Conservation (phyloP, 37 sponge, comb jelly and placozoan species). For the Ephydatia muelleri region DNA sequence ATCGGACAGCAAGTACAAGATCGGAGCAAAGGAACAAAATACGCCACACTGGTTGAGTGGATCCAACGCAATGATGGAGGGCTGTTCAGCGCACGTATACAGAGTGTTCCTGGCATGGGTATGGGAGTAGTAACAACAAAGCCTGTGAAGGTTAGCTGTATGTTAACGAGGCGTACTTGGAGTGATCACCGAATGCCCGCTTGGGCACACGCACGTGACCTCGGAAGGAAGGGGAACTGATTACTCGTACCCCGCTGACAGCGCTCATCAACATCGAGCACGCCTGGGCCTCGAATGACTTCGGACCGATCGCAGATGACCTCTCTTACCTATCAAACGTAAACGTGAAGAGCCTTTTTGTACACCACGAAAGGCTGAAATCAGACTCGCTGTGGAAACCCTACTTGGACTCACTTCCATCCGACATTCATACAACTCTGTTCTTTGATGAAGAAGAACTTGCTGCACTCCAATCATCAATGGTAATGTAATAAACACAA, state of each 20-base stretch:
- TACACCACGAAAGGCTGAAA: conserved; percentile 15
- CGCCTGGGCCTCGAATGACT: conserved; percentile 8
- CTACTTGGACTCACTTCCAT: conserved; percentile 9
- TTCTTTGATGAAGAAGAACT: conserved; percentile 10
- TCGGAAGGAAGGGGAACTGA: background rate
- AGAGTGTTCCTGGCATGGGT: conserved; percentile 16
- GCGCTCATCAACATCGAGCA: conserved; percentile 32
- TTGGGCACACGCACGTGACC: too few relatives aligned
- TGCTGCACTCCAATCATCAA: conserved; percentile 3
- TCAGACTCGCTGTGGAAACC: conserved; percentile 15
- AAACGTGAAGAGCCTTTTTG: conserved; percentile 25
- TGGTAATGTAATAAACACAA: conserved; percentile 1
- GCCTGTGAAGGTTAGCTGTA: background rate
- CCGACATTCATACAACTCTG: conserved; percentile 3
- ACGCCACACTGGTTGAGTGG: background rate
- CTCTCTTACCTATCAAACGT: conserved; percentile 4
- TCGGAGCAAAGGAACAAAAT: background rate
- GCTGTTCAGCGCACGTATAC: background rate
- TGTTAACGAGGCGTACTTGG: background rate
- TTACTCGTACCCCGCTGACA: conserved; percentile 16
- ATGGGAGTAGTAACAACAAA: background rate
- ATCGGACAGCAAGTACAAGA: background rate
- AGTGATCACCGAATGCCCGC: background rate
- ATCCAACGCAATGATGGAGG: background rate
- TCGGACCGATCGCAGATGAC: conserved; percentile 19